phyloP scores from a whole-genome alignment of 2,113 vertebrate species.

The Macaca mulatta region DNA sequence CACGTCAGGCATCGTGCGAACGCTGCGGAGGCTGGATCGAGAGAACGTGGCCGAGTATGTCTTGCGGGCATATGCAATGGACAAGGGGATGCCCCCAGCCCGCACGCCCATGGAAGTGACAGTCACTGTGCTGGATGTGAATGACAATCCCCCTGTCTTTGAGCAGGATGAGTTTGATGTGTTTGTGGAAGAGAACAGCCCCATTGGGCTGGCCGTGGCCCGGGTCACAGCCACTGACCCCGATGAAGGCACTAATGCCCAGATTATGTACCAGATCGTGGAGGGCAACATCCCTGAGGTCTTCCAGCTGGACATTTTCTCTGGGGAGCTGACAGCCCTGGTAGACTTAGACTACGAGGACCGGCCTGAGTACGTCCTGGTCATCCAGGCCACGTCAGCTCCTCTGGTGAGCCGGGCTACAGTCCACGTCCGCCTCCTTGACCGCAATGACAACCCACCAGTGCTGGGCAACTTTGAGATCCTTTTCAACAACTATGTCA shows the following conservation, averaged over 20 bases:
- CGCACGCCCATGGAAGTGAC: conserved; percentile 91
- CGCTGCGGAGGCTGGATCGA: conserved; percentile 92
- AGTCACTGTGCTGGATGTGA: conserved; percentile 93
- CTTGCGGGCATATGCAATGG: conserved; percentile 91
- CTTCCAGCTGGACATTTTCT: conserved; percentile 98
- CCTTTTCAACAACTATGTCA: conserved; percentile 98
- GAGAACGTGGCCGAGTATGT: conserved; percentile 93
- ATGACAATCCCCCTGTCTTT: conserved; percentile 96
- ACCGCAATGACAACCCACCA: conserved; percentile 94
- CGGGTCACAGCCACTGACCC: conserved; percentile 94
- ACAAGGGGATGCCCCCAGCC: conserved; percentile 92
- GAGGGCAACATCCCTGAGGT: conserved; percentile 98
- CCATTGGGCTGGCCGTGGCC: conserved; percentile 94
- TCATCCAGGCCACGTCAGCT: conserved; percentile 96
- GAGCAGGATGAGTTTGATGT: conserved; percentile 96
- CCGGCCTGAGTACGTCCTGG: conserved; percentile 92
- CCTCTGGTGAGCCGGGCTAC: conserved; percentile 96
- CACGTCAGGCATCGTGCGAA: conserved; percentile 95
- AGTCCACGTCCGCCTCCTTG: conserved; percentile 93
- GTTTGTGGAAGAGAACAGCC: conserved; percentile 96
- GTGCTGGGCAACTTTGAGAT: conserved; percentile 96
- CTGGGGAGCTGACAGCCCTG: conserved; percentile 93
- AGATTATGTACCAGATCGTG: conserved; percentile 99
- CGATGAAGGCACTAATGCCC: conserved; percentile 96
- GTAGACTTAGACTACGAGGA: conserved; percentile 95